Base-by-base conservation (phyloP, 2,113 vertebrate species). In the Ictalurus punctatus region DNA sequence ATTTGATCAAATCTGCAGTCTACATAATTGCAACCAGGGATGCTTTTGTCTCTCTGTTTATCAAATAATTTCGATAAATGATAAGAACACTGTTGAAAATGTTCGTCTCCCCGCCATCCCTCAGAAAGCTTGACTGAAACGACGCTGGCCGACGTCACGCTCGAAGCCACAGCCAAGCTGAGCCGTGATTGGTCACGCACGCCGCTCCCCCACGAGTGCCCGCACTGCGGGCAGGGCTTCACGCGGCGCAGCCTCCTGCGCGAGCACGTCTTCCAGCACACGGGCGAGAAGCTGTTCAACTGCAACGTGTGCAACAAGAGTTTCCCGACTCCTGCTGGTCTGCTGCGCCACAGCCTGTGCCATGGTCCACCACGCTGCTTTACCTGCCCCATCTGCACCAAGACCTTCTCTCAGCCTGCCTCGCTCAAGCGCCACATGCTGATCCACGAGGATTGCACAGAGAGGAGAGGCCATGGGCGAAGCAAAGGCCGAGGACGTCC, bases 201-300 rank as follows among this genome's bases (percentile, higher is more conserved):
- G 0, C 92, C 95, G 1, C 94, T 97, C 2, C 97, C 97, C 0
- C 97, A 98, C 13, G 96, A 96, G 58, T 98, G 98, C 90, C 96
- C 96, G 0, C 97, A 98, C 90, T 98, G 98, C 12, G 96, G 97
- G 16, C 97, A 97, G 90, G 96, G 96, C 89, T 98, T 98, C 94
- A 97, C 97, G 9, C 96, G 97, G 1, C 96, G 97, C 0, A 96
- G 97, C 10, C 97, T 98, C 23, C 96, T 98, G 30, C 97, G 97
- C 1, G 97, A 97, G 52, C 97, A 98, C 27, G 97, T 98, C 90
- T 96, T 96, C 92, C 97, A 96, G 4, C 97, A 98, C 94, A 98
- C 97, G 0, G 97, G 97, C 17, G 96, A 98, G 89, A 96, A 97
- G 88, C 97, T 97, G 10, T 98, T 97, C 91, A 96, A 95, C 7